Conservation (phyloP, 2,797 vertebrate species). For the Hylomyscus alleni region DNA sequence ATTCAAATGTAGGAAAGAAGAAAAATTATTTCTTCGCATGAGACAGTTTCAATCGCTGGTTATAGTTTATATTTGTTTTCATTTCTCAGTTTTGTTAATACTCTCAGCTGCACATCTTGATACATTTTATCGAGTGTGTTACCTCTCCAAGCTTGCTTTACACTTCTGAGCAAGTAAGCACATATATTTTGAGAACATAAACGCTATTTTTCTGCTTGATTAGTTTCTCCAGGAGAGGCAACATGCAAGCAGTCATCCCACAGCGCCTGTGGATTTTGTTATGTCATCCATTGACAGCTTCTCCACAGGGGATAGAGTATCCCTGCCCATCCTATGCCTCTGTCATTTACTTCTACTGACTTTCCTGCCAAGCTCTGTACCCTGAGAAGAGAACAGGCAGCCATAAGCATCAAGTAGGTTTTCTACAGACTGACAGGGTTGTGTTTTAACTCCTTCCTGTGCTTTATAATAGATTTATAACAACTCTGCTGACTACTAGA, state of each 20-base stretch:
- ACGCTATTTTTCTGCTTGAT: slow-evolving; percentile 49
- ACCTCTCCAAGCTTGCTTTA: background rate
- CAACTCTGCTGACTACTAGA: slow-evolving; percentile 35
- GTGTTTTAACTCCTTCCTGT: slow-evolving; percentile 58
- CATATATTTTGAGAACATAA: slow-evolving; percentile 3
- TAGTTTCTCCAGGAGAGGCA: slow-evolving; percentile 11
- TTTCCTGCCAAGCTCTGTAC: slow-evolving; percentile 15
- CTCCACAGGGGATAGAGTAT: background rate
- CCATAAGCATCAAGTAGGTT: slow-evolving; percentile 26
- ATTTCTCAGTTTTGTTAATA: background rate
- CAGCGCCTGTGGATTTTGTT: background rate
- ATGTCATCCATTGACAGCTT: background rate
- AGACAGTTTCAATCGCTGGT: background rate
- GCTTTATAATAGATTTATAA: background rate
- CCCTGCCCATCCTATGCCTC: background rate
- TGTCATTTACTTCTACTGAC: slow-evolving; percentile 64
- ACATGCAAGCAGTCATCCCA: background rate
- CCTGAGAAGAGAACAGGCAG: slow-evolving; percentile 49
- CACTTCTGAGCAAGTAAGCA: slow-evolving; percentile 4
- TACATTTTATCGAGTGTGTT: background rate
- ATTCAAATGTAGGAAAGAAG: background rate
- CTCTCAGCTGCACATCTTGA: background rate
- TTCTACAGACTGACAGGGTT: background rate
- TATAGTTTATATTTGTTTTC: background rate
- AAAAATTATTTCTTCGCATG: background rate